phyloP scores from a whole-genome alignment of 2,113 vertebrate genomes.

The Rhodinocichla rosea region DNA sequence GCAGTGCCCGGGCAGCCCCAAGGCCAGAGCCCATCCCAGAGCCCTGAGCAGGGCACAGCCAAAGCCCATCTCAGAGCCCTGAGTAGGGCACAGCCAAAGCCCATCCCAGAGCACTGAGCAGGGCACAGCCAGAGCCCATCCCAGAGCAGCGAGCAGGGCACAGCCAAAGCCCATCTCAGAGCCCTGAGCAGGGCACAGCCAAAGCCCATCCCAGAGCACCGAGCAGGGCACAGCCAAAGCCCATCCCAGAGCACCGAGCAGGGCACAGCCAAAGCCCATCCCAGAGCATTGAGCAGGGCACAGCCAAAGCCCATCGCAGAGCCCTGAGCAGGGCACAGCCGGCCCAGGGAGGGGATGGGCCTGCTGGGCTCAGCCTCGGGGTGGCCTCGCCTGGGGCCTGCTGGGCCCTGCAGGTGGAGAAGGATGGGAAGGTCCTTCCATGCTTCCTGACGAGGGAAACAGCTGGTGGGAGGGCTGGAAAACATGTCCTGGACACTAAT shows the following conservation, averaged over 20 bases:
- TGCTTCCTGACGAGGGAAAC: background rate
- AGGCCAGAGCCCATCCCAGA: background rate
- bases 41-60: fast-evolving
- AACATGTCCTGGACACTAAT: background rate
- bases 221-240: background rate
- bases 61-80: no score
- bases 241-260: background rate
- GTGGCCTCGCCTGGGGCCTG: fast-evolving
- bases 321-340: background rate
- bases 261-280: no score
- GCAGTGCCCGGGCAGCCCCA: background rate
- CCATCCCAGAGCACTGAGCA: background rate
- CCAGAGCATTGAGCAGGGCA: background rate
- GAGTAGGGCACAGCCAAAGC: background rate
- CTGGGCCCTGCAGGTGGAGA: background rate
- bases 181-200: background rate
- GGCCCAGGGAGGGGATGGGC: background rate
- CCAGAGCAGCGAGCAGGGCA: background rate
- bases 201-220: background rate
- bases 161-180: no score
- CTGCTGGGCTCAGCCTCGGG: background rate
- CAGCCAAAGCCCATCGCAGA: no score
- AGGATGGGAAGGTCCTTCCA: background rate
- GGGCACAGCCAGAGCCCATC: no score
- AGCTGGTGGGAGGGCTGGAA: background rate